phyloP scores from a whole-genome alignment of 2,888 invertebrate species.

The Nymphalis urticae region DNA sequence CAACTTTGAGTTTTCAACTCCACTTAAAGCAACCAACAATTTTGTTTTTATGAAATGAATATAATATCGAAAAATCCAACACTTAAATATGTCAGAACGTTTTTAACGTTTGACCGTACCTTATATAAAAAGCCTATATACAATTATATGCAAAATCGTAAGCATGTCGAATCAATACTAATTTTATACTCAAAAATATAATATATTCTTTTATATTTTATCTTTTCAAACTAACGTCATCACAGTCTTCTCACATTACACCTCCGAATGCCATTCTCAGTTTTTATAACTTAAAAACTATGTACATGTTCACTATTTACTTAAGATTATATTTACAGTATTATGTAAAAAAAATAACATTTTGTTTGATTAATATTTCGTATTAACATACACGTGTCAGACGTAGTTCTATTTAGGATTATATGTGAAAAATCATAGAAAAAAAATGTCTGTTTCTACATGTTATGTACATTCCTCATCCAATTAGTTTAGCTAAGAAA shows the following conservation, averaged over 20 bases:
- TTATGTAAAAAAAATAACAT: slow-evolving; percentile 2
- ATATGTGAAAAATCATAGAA: not conserved
- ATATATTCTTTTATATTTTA: slow-evolving; percentile 17
- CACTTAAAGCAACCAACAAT: slow-evolving; percentile 29
- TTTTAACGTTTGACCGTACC: slow-evolving; percentile 32
- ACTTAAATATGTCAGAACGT: slow-evolving; percentile 32
- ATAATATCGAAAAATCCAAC: slow-evolving; percentile 18
- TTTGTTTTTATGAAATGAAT: slow-evolving; percentile 28
- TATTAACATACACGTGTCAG: not conserved
- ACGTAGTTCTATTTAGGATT: not conserved
- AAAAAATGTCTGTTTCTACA: not conserved
- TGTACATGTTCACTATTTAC: slow-evolving; percentile 26
- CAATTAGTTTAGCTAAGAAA: not conserved
- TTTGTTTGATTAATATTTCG: not conserved
- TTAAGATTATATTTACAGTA: slow-evolving; percentile 25
- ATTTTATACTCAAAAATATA: slow-evolving; percentile 16
- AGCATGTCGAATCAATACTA: slow-evolving; percentile 22
- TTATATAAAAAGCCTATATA: slow-evolving; percentile 29
- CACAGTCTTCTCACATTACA: slow-evolving; percentile 78
- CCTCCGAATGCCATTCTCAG: slow-evolving; percentile 48
- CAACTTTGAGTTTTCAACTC: slow-evolving; percentile 45
- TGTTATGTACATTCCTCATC: not conserved
- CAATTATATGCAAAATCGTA: slow-evolving; percentile 27
- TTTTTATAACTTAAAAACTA: slow-evolving; percentile 28
- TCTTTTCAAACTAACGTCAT: slow-evolving; percentile 50